phyloP scores from a whole-genome alignment of 2,113 vertebrate genomes.

The Raja brachyura region DNA sequence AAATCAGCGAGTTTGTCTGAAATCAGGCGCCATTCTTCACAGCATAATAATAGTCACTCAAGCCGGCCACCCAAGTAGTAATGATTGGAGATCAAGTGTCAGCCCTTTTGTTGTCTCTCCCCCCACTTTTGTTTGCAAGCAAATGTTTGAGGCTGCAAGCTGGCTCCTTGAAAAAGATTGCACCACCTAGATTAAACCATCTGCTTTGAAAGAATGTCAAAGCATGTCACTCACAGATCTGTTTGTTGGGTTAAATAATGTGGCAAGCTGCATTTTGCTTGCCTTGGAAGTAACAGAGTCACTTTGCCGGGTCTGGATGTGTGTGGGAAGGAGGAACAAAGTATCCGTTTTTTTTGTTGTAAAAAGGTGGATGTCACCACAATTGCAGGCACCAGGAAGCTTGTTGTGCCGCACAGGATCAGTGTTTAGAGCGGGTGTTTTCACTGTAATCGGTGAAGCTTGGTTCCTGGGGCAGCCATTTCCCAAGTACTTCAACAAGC shows the following conservation, averaged over 20 bases:
- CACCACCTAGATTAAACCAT: slow-evolving; percentile 44
- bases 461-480: background rate
- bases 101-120: slow-evolving; percentile 49
- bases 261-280: background rate
- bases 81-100: slow-evolving; percentile 49
- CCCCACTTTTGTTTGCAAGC: slow-evolving; percentile 39
- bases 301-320: background rate
- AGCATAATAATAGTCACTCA: slow-evolving; percentile 58
- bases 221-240: slow-evolving; percentile 40
- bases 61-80: slow-evolving; percentile 63
- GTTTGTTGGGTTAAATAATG: slow-evolving; percentile 41
- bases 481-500: background rate
- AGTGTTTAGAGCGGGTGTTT: background rate
- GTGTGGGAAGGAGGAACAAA: background rate
- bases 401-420: background rate
- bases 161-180: slow-evolving; percentile 42
- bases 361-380: background rate
- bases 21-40: slow-evolving; percentile 56
- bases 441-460: slow-evolving; percentile 27
- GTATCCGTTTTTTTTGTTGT: background rate
- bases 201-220: slow-evolving; percentile 37
- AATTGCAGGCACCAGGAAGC: background rate
- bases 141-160: slow-evolving; percentile 42
- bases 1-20: slow-evolving; percentile 20
- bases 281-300: slow-evolving; percentile 29